Evolutionary conservation across 2,113 vertebrate genomes (phyloP), one percentile per base, ranked within the genome.

Genomic region (Myocastor coypus): DNA sequence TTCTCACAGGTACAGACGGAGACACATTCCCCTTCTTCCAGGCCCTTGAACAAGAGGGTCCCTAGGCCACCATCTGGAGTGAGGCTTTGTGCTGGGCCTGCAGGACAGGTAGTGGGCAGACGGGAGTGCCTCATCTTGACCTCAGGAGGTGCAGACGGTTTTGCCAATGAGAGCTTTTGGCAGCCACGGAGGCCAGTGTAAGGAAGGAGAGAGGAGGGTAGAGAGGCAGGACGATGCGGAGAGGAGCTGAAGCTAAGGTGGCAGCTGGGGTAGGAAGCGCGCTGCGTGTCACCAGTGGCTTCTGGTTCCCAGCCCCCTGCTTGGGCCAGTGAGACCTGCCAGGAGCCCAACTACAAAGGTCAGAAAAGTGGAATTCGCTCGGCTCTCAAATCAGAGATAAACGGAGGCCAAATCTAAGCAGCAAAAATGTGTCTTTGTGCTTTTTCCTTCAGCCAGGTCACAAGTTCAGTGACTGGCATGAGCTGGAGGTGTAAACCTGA

Each of bases 21-120:
- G 42, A 10, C 26, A 6, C 52, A 22, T 19, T 66, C 34, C 11
- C 85, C 16, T 85, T 80, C 2, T 1, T n/a, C 77, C 75, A 83
- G 61, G 37, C 24, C 52, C 17, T 2, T 9, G 46, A 59, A 82
- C 34, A 69, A 46, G 77, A 22, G 19, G n/a, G 10, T 66, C 2
- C 0, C 52, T 71, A 5, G 16, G 2, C 30, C 32, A 16, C 80
- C 30, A 82, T 69, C 87, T 71, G 71, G 63, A 37, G 13, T 8
- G 46, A 93, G 73, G 1, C 32, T 55, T 64, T 69, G 87, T 55
- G 8, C 13, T 89, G 68, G 32, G 42, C 32, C 66, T 82, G 32
- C 13, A 19, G 86, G 92, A 64, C 5, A 89, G 71, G 93, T 50
- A 68, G 24, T 50, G 69, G 68, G 84, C 91, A 91, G 55, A 77